Evolutionary conservation across 2,113 vertebrate species (phyloP).

Genomic region (Bubo blakistoni): DNA sequence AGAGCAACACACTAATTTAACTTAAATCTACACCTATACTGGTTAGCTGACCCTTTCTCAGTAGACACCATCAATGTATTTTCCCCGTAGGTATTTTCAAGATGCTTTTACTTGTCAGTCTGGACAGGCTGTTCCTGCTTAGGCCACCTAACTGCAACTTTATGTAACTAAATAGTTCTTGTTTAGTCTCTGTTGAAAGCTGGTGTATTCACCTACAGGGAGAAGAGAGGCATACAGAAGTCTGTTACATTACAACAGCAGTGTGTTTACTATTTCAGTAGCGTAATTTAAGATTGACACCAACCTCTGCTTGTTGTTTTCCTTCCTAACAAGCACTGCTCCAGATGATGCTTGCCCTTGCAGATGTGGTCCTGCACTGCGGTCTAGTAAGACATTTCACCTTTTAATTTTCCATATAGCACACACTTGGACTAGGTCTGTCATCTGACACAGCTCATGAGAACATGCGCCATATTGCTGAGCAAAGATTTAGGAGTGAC

Average conservation of each 20-base stretch:
- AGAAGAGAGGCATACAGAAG: neutral
- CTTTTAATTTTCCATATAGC: neutral
- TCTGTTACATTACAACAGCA: neutral
- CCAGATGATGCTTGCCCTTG: slow-evolving; percentile 44
- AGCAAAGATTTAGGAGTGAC: neutral
- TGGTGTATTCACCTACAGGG: neutral
- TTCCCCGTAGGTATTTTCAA: neutral
- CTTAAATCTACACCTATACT: neutral
- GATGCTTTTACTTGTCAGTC: neutral
- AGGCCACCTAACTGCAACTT: neutral
- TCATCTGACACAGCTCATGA: accelerated
- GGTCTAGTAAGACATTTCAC: slow-evolving; percentile 26
- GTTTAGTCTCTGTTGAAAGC: neutral
- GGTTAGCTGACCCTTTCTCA: neutral
- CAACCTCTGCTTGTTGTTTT: neutral
- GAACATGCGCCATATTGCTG: accelerated
- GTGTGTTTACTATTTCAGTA: neutral
- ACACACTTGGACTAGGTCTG: neutral
- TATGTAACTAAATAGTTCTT: neutral
- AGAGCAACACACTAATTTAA: neutral
- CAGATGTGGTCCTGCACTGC: neutral
- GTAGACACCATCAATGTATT: neutral
- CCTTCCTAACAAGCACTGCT: slow-evolving; percentile 16
- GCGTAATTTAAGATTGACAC: neutral
- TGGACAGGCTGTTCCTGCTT: neutral